Evolutionary conservation across 2,113 vertebrate genomes (phyloP).

Genomic region (Silurus meridionalis): DNA sequence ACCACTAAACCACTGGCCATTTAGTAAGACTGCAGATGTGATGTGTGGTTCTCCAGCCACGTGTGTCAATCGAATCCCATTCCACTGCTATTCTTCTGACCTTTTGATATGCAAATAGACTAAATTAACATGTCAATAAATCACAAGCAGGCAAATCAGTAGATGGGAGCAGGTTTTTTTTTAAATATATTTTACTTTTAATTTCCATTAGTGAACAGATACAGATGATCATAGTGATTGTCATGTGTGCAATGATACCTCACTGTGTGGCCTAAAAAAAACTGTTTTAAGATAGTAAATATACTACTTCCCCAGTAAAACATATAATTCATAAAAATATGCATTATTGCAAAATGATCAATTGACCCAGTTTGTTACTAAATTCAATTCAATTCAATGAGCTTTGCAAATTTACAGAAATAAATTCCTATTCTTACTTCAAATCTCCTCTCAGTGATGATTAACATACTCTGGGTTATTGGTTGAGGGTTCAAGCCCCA

Average conservation of each 20-base stretch:
- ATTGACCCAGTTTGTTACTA: not conserved
- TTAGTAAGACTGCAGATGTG: conserved; percentile 28
- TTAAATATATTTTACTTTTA: conserved; percentile 38
- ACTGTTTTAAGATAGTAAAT: not conserved
- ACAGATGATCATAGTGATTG: not conserved
- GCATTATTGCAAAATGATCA: too few species aligned
- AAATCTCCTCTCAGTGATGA: too few species aligned
- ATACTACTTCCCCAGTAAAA: not conserved
- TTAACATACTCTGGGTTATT: too few species aligned
- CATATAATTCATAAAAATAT: not conserved
- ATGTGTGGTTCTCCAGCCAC: not conserved
- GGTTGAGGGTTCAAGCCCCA: too few species aligned
- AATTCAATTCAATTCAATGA: not conserved
- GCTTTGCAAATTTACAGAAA: too few species aligned
- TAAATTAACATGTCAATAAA: conserved; percentile 47
- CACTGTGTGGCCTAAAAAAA: too few species aligned
- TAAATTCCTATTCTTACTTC: too few species aligned
- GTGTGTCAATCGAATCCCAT: conserved; percentile 2
- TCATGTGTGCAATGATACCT: not conserved
- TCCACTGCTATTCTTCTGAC: conserved; percentile 26
- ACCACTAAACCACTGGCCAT: conserved; percentile 14
- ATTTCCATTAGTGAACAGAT: not conserved
- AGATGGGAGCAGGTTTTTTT: conserved; percentile 10
- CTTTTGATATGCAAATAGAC: conserved; percentile 57
- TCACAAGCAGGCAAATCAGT: conserved; percentile 30